These are phyloP conservation scores for Chalcosyrphus nemorum DNA, from an alignment of 2,888 invertebrate species.

Conservation along the genomic window DNA sequence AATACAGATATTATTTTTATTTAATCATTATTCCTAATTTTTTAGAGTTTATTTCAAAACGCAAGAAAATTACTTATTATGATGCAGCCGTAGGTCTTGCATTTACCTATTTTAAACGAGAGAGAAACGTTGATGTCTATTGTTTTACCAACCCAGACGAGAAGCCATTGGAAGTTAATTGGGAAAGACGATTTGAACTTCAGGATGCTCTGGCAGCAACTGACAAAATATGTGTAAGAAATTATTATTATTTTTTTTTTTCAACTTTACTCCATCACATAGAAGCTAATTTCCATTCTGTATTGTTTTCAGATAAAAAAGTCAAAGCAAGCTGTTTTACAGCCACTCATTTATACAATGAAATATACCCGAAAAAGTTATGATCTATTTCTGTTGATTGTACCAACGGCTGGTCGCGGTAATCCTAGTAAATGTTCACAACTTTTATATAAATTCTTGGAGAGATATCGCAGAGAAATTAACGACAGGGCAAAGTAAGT, in stretches of 20 bases:
- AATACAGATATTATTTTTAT: constrained; percentile 1
- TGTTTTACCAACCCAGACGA: constrained; percentile 76
- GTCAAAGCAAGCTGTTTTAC: constrained; percentile 75
- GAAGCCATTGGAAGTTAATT: constrained; percentile 75
- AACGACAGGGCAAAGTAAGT: constrained; percentile 79
- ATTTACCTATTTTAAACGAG: constrained; percentile 78
- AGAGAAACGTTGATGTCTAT: constrained; percentile 75
- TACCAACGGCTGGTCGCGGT: constrained; percentile 78
- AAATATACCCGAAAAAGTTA: too few species aligned
- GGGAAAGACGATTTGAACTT: constrained; percentile 75
- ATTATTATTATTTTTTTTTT: neutral
- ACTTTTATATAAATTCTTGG: constrained; percentile 74
- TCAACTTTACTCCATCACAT: too few species aligned
- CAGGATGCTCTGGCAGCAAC: constrained; percentile 74
- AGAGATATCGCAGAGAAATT: constrained; percentile 77
- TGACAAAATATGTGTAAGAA: constrained; percentile 63
- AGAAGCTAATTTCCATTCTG: too few species aligned
- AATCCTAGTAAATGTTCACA: constrained; percentile 77
- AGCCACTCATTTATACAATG: constrained; percentile 75
- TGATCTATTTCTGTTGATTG: constrained; percentile 79
- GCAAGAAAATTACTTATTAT: constrained; percentile 75
- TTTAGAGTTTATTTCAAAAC: constrained; percentile 75
- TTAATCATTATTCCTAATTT: neutral
- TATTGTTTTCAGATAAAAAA: constrained; percentile 68
- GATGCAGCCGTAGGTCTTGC: constrained; percentile 79